Conservation (phyloP, 1,140 invertebrate genomes). For the Caenorhabditis latens region DNA sequence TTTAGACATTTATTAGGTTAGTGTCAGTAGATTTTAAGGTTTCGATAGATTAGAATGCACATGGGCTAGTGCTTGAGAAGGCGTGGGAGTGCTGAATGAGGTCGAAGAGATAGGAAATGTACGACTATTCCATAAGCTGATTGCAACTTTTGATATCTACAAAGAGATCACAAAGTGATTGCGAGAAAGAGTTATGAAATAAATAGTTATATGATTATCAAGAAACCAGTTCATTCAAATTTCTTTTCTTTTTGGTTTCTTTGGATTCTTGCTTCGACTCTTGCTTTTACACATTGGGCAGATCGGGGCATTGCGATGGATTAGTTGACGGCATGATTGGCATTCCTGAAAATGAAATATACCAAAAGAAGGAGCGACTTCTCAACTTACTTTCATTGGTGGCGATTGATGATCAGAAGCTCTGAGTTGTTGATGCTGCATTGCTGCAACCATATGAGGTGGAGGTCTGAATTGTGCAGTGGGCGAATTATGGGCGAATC, state of each 20-base stretch:
- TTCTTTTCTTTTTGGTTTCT: conserved; percentile 95
- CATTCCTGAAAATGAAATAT: conserved; percentile 83
- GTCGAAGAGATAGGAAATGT: too few relatives aligned
- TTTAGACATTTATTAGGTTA: too few relatives aligned
- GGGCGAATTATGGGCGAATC: neutral
- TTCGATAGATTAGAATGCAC: too few relatives aligned
- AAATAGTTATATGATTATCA: neutral
- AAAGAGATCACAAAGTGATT: conserved; percentile 37
- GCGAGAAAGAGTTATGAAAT: neutral
- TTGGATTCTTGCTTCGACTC: conserved; percentile 95
- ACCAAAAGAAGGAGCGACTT: neutral
- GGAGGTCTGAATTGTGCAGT: conserved; percentile 22
- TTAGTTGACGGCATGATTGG: conserved; percentile 97
- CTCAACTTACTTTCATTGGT: conserved; percentile 87
- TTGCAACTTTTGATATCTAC: too few relatives aligned
- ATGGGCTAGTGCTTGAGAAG: too few relatives aligned
- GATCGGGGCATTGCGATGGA: conserved; percentile 97
- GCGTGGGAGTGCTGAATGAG: too few relatives aligned
- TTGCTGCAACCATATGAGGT: conserved; percentile 52
- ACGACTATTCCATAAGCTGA: too few relatives aligned
- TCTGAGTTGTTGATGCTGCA: conserved; percentile 56
- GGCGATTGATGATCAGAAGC: conserved; percentile 88
- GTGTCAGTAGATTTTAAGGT: too few relatives aligned
- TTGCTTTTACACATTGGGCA: conserved; percentile 99
- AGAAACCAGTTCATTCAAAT: neutral